Evolutionary conservation across 2,113 vertebrate genomes (phyloP).

Genomic region (Nasalis larvatus): DNA sequence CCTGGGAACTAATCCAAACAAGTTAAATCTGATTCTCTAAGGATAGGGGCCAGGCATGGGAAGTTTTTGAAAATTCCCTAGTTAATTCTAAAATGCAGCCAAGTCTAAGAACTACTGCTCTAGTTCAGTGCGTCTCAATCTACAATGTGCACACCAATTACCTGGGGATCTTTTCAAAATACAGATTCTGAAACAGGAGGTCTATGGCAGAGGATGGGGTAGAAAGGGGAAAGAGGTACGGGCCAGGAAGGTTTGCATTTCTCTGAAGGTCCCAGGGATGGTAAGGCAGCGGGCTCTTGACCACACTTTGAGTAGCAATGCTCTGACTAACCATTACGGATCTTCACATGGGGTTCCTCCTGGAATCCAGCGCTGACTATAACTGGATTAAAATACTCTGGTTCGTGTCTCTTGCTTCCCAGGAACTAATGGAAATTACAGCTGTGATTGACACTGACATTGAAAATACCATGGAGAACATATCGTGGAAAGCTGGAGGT

Average conservation of each 20-base stretch:
- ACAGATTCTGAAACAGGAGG: neutral
- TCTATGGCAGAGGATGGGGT: neutral
- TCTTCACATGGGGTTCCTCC: neutral
- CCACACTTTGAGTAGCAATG: neutral
- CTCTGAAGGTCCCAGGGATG: neutral
- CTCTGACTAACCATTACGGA: neutral
- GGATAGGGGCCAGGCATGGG: neutral
- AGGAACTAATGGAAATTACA: neutral
- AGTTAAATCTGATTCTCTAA: neutral
- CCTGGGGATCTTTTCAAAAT: neutral
- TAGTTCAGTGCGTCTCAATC: neutral
- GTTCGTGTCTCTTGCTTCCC: neutral
- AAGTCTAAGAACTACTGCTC: neutral
- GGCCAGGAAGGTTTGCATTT: neutral
- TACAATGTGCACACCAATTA: neutral
- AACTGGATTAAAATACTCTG: neutral
- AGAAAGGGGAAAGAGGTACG: neutral
- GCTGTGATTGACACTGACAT: rapidly evolving
- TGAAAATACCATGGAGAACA: neutral
- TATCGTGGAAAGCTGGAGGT: rapidly evolving
- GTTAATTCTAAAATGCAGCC: neutral
- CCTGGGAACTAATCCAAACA: neutral
- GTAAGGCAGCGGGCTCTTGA: neutral
- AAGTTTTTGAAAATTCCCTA: neutral
- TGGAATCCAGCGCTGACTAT: neutral